phyloP scores from a whole-genome alignment of 1,140 invertebrate species.

The Lysiphlebus fabarum region DNA sequence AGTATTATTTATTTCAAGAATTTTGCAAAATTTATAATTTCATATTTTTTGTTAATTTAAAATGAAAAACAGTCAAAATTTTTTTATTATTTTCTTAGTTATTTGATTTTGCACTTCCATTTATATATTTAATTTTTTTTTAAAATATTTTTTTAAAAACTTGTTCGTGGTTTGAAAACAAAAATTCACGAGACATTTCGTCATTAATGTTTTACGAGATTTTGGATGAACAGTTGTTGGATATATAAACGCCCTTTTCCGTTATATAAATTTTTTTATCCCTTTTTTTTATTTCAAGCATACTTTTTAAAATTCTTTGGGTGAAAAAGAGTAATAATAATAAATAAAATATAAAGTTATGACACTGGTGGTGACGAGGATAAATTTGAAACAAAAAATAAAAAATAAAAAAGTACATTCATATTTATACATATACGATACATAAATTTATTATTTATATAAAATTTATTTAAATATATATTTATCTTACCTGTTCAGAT shows the following conservation, averaged over 20 bases:
- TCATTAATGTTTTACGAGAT: conserved; percentile 9
- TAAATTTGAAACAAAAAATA: no score
- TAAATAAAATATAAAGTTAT: no score
- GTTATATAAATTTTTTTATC: neutral
- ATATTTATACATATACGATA: no score
- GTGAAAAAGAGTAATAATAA: no score
- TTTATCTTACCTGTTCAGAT: conserved; percentile 67
- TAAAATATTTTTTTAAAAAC: neutral
- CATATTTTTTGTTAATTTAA: neutral
- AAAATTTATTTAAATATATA: neutral
- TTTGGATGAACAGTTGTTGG: conserved; percentile 1
- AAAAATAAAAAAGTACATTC: no score
- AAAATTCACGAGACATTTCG: conserved; percentile 5
- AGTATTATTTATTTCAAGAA: no score
- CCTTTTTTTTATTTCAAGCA: neutral
- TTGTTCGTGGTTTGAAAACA: neutral
- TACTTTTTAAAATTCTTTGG: no score
- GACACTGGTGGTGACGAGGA: no score
- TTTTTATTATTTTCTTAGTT: neutral
- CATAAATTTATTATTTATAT: no score
- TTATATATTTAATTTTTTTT: neutral
- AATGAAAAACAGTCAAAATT: no score
- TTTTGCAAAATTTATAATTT: no score
- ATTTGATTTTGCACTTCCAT: neutral
- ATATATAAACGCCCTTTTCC: neutral